Base-by-base conservation (phyloP, 2,888 invertebrate species). In the Rhopalosiphum nymphaeae region DNA sequence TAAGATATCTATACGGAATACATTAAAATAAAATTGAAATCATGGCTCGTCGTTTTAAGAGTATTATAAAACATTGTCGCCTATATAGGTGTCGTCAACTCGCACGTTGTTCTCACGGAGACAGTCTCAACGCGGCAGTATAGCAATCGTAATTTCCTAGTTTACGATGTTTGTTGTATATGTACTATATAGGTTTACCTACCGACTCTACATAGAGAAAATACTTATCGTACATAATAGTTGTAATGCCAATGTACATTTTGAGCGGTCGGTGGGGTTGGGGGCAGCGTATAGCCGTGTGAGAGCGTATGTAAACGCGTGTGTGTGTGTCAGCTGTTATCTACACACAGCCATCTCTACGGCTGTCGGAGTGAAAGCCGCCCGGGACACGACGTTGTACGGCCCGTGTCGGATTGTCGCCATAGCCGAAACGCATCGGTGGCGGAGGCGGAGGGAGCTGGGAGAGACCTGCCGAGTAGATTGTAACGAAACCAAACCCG, bases 381-480 rank as follows among this genome's bases (percentile, higher is more conserved):
- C 25, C 29, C 61, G 67, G 26, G 88, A 46, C 67, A 36, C 36
- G 89, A 89, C 84, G 93, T 89, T 89, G 78, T 78, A 93, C 93
- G 93, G 56, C 61, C 89, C 89, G 44, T 44, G 93, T 93, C 93
- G 88, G 93, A 89, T 93, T 89, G 93, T 93, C 93, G 89, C 46
- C 56, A 87, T 49, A 36, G 57, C 87, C 92, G 46, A 91, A 78
- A 91, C 42, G 36, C 46, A 53, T 86, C 91, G n/a, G 42, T 4
- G 29, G 9, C 44, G 89, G 46, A 5, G 13, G 29, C 78, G 36
- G 78, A 36, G 78, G 78, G 78, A 78, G 67, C n/a, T 67, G 67
- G 29, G 29, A 10, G 29, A n/a, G 67, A 36, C 29, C 5, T 3
- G 36, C 85, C 85, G 46, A 46, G 86, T 29, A 46, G 46, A 46